Evolutionary conservation across 2,888 invertebrate species (phyloP).

Genomic region (Neoitamus cyanurus): DNA sequence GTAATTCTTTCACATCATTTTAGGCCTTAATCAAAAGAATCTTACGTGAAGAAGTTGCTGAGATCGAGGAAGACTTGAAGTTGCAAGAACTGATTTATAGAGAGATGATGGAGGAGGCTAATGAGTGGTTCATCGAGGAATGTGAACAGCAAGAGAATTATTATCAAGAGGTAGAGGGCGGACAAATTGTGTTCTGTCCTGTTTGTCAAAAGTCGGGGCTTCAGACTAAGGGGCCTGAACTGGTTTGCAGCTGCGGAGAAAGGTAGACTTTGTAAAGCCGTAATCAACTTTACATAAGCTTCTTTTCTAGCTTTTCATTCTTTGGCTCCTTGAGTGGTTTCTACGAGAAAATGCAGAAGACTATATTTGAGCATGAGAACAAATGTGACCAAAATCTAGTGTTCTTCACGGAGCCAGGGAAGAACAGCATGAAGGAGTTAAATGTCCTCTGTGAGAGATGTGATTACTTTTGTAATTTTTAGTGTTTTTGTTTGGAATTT

Average conservation of each 20-base stretch:
- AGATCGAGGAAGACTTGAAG: slow-evolving; percentile 59
- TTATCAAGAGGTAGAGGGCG: slow-evolving; percentile 60
- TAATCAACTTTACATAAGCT: too few species aligned
- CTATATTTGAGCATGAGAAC: background rate
- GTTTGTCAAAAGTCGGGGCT: slow-evolving; percentile 68
- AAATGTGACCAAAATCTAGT: background rate
- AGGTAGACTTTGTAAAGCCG: background rate
- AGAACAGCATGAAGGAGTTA: background rate
- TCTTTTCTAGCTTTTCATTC: slow-evolving; percentile 2
- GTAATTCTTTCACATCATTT: background rate
- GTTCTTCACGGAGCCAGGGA: slow-evolving; percentile 24
- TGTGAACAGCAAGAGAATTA: slow-evolving; percentile 58
- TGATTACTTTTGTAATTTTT: slow-evolving; percentile 35
- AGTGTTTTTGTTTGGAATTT: background rate
- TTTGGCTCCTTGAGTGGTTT: background rate
- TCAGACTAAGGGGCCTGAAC: slow-evolving; percentile 50
- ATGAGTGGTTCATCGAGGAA: slow-evolving; percentile 61
- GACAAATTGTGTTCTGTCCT: slow-evolving; percentile 68
- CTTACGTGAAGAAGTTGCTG: slow-evolving; percentile 60
- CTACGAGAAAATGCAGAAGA: background rate
- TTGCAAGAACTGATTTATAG: slow-evolving; percentile 61
- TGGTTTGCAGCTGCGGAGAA: background rate
- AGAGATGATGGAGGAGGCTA: slow-evolving; percentile 60
- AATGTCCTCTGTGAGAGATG: background rate
- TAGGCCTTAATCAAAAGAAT: slow-evolving; percentile 55